phyloP scores from a whole-genome alignment of 2,113 vertebrate genomes.

The Trochalopteron elliotii region DNA sequence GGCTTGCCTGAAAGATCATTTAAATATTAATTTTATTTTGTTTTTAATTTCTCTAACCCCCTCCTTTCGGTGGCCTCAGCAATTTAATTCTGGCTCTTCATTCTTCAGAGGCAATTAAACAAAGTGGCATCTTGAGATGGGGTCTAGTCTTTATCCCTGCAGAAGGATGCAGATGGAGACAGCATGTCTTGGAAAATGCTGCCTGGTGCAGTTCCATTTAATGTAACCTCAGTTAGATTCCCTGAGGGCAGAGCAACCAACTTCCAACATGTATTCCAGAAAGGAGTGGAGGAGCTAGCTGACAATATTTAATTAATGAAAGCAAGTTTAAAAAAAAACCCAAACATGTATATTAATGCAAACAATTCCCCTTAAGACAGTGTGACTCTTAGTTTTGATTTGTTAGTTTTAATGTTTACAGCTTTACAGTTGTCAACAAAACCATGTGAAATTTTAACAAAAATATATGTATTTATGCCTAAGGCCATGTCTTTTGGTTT shows the following conservation, averaged over 20 bases:
- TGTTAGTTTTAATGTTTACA: neutral
- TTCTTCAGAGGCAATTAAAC: constrained; percentile 10
- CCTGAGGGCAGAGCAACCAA: neutral
- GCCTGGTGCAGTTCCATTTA: neutral
- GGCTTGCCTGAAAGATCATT: neutral
- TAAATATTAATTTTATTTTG: neutral
- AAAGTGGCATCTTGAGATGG: neutral
- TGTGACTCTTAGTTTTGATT: neutral
- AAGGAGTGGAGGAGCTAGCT: neutral
- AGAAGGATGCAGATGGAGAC: neutral
- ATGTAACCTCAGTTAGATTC: neutral
- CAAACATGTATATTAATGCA: neutral
- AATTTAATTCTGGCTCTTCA: neutral
- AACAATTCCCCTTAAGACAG: neutral
- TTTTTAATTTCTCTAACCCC: neutral
- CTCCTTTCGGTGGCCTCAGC: neutral
- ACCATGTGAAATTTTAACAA: neutral
- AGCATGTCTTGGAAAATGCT: neutral
- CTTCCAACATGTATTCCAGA: neutral
- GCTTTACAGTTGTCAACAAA: constrained; percentile 9
- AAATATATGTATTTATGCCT: neutral
- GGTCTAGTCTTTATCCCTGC: neutral
- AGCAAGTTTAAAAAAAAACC: neutral
- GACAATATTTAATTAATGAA: neutral
- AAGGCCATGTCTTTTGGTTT: neutral